A percentile compares a stretch with the other conserved stretches of the same genome.
phyloP scores from a whole-genome alignment of 2,888 invertebrate species.

The Xestobium rufovillosum region DNA sequence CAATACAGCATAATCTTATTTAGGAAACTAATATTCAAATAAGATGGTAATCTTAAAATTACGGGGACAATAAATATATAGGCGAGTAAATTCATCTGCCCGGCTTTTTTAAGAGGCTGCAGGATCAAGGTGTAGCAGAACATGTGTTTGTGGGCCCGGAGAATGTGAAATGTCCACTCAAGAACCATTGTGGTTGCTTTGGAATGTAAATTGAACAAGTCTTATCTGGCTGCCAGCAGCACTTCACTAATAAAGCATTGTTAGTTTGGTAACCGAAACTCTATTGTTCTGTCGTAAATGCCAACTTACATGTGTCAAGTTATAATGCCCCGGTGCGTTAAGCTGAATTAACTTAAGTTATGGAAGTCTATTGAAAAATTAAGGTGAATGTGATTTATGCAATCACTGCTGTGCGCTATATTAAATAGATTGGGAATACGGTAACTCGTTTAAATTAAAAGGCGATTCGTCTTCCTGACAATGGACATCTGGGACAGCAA shows the following conservation, averaged over 20 bases:
- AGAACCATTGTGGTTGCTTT: slow-evolving; percentile 37
- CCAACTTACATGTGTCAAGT: slow-evolving; percentile 29
- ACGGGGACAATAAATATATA: not conserved
- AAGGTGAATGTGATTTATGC: too few species aligned
- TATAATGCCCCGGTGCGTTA: slow-evolving; percentile 19
- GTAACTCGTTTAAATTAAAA: too few species aligned
- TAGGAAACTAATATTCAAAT: too few species aligned
- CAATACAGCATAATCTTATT: slow-evolving; percentile 1
- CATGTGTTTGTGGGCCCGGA: slow-evolving; percentile 28
- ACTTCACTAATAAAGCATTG: slow-evolving; percentile 43
- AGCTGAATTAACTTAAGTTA: slow-evolving; percentile 5
- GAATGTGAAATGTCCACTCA: slow-evolving; percentile 41
- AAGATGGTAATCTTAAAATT: slow-evolving; percentile 5
- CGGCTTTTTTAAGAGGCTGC: slow-evolving; percentile 9
- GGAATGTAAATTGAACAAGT: slow-evolving; percentile 44
- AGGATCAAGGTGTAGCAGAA: slow-evolving; percentile 2
- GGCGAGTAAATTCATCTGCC: not conserved
- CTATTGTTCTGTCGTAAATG: slow-evolving; percentile 36
- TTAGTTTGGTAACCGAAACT: slow-evolving; percentile 40
- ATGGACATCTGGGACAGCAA: too few species aligned
- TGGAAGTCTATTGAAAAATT: too few species aligned
- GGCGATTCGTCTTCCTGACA: too few species aligned
- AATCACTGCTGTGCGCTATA: too few species aligned
- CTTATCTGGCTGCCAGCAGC: slow-evolving; percentile 40
- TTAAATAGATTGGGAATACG: too few species aligned